Evolutionary conservation across 2,797 vertebrate genomes (phyloP), one percentile per base, ranked within the genome.

Genomic region (Tenualosa thibaudeaui): DNA sequence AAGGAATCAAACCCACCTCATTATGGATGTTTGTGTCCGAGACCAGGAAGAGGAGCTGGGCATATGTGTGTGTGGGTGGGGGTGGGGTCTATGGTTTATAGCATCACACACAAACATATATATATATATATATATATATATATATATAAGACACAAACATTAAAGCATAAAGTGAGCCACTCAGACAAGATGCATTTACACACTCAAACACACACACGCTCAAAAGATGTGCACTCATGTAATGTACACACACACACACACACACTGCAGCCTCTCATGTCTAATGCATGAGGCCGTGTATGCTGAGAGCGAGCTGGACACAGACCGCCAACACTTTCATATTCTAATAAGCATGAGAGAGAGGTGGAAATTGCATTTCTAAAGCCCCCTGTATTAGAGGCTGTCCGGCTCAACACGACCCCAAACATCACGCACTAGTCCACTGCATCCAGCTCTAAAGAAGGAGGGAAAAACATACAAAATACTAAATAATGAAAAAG

Each of bases 361-460:
- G 91, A 87, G 89, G 91, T 90, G 96, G 95, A 97, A 98, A 98
- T 97, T 97, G 97, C 97, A 97, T 98, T 98, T 98, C 96, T 97
- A 97, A 99, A 97, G 97, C 96, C 97, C 96, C 92, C 89, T 92
- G 96, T 97, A 98, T 98, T 98, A 98, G 97, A 98, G 97, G 96
- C 95, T 96, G 96, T 93, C 93, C 94, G 94, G 95, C 96, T 95
- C 95, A 97, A 97, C 96, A 97, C 96, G 96, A 96, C 96, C 94
- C 95, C 56, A 94, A 92, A 93, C 91, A 92, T 89, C 88, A 90
- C 83, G 75, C 82, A 92, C 95, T 91, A 95, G 96, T 96, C 96
- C 31, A 31, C 96, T 94, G 96, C 95, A 95, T 95, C 95, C 95
- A 95, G 94, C 95, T 94, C 94, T 88, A 90, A 83, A 78, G 89